Percentiles rank a stretch among this genome's conserved stretches.
These are phyloP conservation scores for Eupithecia subfuscata DNA, from an alignment of 2,888 invertebrate genomes.

Conservation along the genomic window DNA sequence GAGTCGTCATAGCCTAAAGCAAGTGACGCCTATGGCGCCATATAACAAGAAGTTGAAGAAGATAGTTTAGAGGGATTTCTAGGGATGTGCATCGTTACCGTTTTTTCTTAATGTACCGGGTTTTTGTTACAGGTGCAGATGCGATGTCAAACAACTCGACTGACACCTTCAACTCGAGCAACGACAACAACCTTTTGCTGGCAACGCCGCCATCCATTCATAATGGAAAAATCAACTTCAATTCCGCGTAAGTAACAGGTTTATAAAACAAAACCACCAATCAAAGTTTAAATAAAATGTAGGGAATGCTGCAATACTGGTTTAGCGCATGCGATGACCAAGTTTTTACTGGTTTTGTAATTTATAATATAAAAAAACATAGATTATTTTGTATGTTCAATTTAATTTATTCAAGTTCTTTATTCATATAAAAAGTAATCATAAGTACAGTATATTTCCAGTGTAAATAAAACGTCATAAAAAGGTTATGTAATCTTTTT, in stretches of 20 bases:
- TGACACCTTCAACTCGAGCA: slow-evolving; percentile 74
- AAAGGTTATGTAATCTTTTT: neutral
- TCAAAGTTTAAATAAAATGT: neutral
- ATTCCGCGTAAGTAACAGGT: slow-evolving; percentile 58
- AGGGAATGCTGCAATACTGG: neutral
- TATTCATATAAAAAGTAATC: too few species aligned
- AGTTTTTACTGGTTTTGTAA: neutral
- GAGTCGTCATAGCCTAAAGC: too few species aligned
- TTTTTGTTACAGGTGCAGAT: slow-evolving; percentile 58
- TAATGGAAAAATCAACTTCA: slow-evolving; percentile 67
- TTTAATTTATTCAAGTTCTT: too few species aligned
- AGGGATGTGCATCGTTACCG: slow-evolving; percentile 25
- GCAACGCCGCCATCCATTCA: slow-evolving; percentile 73
- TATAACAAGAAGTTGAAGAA: too few species aligned
- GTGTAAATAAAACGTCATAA: too few species aligned
- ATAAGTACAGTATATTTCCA: too few species aligned
- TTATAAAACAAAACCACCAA: neutral
- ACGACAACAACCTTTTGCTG: slow-evolving; percentile 71
- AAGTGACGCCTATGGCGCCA: too few species aligned
- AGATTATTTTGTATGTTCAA: neutral
- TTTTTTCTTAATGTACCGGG: neutral
- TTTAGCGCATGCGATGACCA: neutral
- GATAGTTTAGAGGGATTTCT: neutral
- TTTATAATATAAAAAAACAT: neutral
- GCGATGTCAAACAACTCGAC: slow-evolving; percentile 74